A percentile compares a stretch with the other conserved stretches of the same genome.
Evolutionary conservation across 2,113 vertebrate species (phyloP).

Genomic region (Eleginops maclovinus): DNA sequence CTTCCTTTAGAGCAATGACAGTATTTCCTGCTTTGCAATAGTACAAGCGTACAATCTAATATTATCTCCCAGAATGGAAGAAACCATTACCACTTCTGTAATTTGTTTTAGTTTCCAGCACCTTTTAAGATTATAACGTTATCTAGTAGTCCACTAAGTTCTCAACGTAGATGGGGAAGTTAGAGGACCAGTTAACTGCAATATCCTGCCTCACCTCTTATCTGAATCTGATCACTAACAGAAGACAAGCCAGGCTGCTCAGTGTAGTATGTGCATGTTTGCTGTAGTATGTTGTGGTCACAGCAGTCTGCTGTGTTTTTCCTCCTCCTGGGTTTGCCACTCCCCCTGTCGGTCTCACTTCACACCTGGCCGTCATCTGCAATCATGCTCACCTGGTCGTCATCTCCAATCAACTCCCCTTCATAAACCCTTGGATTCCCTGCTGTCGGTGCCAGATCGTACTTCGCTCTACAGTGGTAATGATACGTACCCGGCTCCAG

Average conservation of each 20-base stretch:
- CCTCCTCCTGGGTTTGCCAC: too few species aligned
- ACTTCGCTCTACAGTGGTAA: too few species aligned
- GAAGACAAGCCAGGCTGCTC: neutral
- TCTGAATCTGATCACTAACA: neutral
- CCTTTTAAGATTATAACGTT: neutral
- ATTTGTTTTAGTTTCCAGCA: neutral
- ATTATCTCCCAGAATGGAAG: too few species aligned
- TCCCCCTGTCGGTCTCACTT: too few species aligned
- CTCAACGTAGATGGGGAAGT: neutral
- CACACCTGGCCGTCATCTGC: too few species aligned
- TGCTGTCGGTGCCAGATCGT: too few species aligned
- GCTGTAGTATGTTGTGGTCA: too few species aligned
- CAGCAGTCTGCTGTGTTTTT: too few species aligned
- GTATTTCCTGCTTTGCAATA: neutral
- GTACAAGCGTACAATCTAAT: neutral
- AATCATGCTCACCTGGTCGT: too few species aligned
- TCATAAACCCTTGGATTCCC: too few species aligned
- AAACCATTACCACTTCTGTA: neutral
- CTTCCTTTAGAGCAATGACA: neutral
- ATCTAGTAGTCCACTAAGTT: neutral
- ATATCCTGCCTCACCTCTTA: neutral
- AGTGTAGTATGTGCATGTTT: neutral
- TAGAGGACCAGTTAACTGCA: neutral
- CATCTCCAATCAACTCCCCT: too few species aligned
- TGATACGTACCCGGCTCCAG: too few species aligned